Base-by-base conservation (phyloP, 53 echinoderm and acorn worm genomes). In the Paracentrotus lividus region DNA sequence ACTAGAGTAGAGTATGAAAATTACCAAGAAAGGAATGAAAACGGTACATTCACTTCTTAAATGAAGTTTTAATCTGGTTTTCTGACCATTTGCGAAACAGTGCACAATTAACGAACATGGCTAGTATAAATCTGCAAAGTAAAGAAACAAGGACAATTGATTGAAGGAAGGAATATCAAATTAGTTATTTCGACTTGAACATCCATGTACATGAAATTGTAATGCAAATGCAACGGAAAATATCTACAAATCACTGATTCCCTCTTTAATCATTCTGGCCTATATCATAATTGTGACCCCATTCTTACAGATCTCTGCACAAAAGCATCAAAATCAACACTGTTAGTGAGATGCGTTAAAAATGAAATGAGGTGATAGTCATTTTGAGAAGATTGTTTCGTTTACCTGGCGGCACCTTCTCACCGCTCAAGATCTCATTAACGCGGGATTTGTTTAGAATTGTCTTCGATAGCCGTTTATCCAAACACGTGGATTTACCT, bases 381-480 rank as follows among this genome's bases (percentile, higher is more conserved):
- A 72, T 72, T 72, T 72, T 72, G 38, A 18, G 72, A 40, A 38
- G 72, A 72, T 72, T 72, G 72, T 72, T 72, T 72, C 72, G 72
- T 72, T 72, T 72, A 72, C 72, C 72, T 72, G 18, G 40, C 36
- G 72, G 72, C 72, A 20, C 3, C 36, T 32, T 40, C 72, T 72
- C 72, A 36, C 40, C 40, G 72, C 18, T 18, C 40, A 18, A 4
- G 40, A 72, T 72, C 72, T 72, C 72, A 72, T 72, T 72, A 38
- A 38, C 12, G 18, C 16, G 40, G 72, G 72, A 72, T 72, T 72
- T 36, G 72, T 21, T 57, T 72, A 38, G 38, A 72, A 67, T 36
- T 38, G 72, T 72, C 72, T 38, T 40, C 40, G 72, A 72, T 72
- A 27, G 72, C 40, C 72, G 40, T 32, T 40, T 72, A 72, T 72